A percentile compares a stretch with the other conserved stretches of the same genome.
Conservation (phyloP, 1,140 invertebrate genomes). For the Pseudomyrmex dendroicus region DNA sequence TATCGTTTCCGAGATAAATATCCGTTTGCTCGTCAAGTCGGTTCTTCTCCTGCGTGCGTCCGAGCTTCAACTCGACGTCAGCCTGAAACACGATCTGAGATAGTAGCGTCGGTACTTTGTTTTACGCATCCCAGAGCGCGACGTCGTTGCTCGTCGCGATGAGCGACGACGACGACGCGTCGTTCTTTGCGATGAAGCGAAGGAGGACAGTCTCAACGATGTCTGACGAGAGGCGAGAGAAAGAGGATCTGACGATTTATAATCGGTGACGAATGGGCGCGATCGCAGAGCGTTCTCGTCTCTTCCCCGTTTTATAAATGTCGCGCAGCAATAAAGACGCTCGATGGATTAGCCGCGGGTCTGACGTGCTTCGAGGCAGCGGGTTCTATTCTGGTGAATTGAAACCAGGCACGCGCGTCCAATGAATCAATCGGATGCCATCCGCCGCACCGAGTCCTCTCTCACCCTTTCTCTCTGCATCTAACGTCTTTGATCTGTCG, state of each 20-base stretch:
- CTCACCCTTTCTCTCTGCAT: constrained; percentile 45
- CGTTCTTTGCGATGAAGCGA: constrained; percentile 34
- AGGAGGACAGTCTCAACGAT: constrained; percentile 9
- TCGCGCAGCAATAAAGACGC: constrained; percentile 80
- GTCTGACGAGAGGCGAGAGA: constrained; percentile 5
- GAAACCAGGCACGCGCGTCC: constrained; percentile 80
- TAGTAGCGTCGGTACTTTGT: constrained; percentile 39
- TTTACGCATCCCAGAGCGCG: constrained; percentile 19
- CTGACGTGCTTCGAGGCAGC: constrained; percentile 72
- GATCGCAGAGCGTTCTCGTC: constrained; percentile 68
- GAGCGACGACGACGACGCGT: constrained; percentile 12
- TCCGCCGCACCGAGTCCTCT: constrained; percentile 55
- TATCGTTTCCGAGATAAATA: constrained; percentile 18
- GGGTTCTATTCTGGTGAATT: constrained; percentile 81
- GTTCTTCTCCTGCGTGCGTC: background rate
- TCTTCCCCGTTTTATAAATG: constrained; percentile 79
- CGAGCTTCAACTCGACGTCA: constrained; percentile 20
- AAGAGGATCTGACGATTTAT: constrained; percentile 70
- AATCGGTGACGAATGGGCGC: constrained; percentile 73
- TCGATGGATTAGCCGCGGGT: constrained; percentile 79
- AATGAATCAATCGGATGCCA: constrained; percentile 79
- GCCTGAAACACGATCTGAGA: constrained; percentile 37
- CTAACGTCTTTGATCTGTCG: constrained; percentile 55
- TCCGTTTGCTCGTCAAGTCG: background rate
- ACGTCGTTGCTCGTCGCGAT: constrained; percentile 23